Base-by-base conservation (phyloP, 2,113 vertebrate species). In the Osmerus eperlanus region DNA sequence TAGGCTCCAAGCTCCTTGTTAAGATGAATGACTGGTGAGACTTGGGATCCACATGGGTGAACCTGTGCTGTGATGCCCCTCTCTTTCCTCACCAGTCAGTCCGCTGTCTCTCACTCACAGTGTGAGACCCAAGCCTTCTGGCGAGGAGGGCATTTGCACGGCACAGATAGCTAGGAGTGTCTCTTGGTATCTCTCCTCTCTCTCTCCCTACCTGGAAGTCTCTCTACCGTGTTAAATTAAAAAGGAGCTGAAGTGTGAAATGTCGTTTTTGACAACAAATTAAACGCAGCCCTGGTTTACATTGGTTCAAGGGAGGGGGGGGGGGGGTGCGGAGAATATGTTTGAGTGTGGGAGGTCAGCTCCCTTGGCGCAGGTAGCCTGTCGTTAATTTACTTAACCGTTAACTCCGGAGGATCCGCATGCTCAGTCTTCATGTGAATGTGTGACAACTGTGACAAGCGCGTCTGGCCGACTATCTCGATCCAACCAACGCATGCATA, bases 161-260 rank as follows among this genome's bases (percentile, higher is more conserved):
- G 47, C 59, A 19, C 70, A 54, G 47, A 62, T 64, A 23, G 11
- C 28, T 23, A 21, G 18, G 18, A 66, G 53, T 70, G 68, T 60
- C 68, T 60, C 59, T 25, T 5, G 72, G 28, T 52, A 60, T 67
- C 66, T 19, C 36, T 68, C 18, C 4, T 19, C 65, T 67, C 66
- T 19, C 36, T 58, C 18, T 2, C 47, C 65, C 21, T 61, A 76
- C 68, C 61, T 70, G 51, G n/a, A 53, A 65, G 32, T n/a, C 28
- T 23, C 54, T 77, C 62, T 60, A 18, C 68, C 21, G 65, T 47
- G 70, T 72, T 14, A 67, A 67, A 63, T 72, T 68, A 72, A 72
- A 62, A 76, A 66, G 41, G 54, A 71, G 25, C 56, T 61, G 32
- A n/a, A 63, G 75, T 62, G 56, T 62, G 41, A 77, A 68, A 77